Percentiles rank a stretch among this genome's conserved stretches.
These are phyloP conservation scores for Cyclophora punctaria DNA, from an alignment of 2,888 invertebrate genomes.

Conservation along the genomic window DNA sequence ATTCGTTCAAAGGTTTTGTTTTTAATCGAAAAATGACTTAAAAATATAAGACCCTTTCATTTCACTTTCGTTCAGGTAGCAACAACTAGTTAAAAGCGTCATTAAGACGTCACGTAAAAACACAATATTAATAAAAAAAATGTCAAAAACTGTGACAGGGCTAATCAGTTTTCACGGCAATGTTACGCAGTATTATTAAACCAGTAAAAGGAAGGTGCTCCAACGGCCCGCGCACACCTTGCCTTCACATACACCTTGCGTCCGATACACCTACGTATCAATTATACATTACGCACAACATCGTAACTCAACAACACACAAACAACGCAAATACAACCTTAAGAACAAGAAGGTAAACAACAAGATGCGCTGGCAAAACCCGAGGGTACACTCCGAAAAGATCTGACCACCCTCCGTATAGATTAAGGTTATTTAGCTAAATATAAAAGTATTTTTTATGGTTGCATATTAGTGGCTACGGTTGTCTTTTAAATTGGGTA, in stretches of 20 bases:
- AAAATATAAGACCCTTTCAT: no score
- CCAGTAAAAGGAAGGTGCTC: conserved; percentile 39
- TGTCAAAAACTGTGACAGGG: conserved; percentile 25
- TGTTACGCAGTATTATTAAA: conserved; percentile 50
- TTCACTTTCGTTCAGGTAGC: no score
- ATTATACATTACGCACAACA: conserved; percentile 21
- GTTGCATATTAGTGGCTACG: conserved; percentile 65
- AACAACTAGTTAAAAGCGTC: no score
- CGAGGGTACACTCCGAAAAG: conserved; percentile 33
- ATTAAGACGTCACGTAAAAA: no score
- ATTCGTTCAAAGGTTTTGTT: no score
- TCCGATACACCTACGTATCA: conserved; percentile 64
- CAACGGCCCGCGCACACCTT: conserved; percentile 69
- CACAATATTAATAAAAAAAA: conserved; percentile 6
- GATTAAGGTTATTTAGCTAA: conserved; percentile 64
- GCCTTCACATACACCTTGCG: conserved; percentile 66
- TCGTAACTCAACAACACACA: conserved; percentile 23
- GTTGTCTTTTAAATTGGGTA: conserved; percentile 64
- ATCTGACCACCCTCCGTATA: conserved; percentile 59
- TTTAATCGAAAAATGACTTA: no score
- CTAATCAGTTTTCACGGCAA: conserved; percentile 64
- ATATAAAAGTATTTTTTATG: conserved; percentile 55
- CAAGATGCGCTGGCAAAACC: no score
- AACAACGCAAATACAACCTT: conserved; percentile 9
- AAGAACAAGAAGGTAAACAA: background rate